Evolutionary conservation across 1,140 invertebrate genomes (phyloP), one percentile per base, ranked within the genome.

Genomic region (Ceratina australensis): DNA sequence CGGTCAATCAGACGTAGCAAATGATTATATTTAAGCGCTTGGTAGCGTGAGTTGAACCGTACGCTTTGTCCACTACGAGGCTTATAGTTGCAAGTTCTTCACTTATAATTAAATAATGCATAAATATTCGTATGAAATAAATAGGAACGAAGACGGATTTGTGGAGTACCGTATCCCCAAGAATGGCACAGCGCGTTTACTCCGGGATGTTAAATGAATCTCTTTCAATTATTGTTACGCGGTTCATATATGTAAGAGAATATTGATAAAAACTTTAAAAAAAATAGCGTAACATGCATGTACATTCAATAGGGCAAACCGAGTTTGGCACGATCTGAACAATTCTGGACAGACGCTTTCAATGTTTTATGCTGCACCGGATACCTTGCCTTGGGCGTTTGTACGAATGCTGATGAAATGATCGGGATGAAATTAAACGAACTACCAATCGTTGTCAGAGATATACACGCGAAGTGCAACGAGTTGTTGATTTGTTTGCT

Each of bases 121-220:
- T 42, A 42, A 42, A 26, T 12, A 28, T 28, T 61, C 2, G n/a
- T 18, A 47, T 52, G n/a, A 42, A 3, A 42, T 42, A 42, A 42
- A 24, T 57, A 96, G 95, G 95, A 8, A 96, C 95, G 4, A 94
- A 93, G 82, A 93, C 95, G 84, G 95, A 96, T 91, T 89, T 97
- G 33, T 96, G 96, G 96, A 95, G 95, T 78, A 96, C 95, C 0
- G 95, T 96, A 7, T 95, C 96, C 3, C 96, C 96, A 0, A 95
- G 95, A 90, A 96, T 96, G 94, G 96, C 96, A 0, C 95, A 96
- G 88, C 93, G 96, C 68, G 94, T 96, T 26, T 96, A 96, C 86
- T 94, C 95, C 8, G 96, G 95, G 26, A 96, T 96, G 95, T 89
- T 97, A 1, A 96, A 96, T 85, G 96, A 97, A 89, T 96, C 95